These are phyloP conservation scores for Scyliorhinus canicula DNA, from an alignment of 2,797 vertebrate genomes.

Conservation along the genomic window DNA sequence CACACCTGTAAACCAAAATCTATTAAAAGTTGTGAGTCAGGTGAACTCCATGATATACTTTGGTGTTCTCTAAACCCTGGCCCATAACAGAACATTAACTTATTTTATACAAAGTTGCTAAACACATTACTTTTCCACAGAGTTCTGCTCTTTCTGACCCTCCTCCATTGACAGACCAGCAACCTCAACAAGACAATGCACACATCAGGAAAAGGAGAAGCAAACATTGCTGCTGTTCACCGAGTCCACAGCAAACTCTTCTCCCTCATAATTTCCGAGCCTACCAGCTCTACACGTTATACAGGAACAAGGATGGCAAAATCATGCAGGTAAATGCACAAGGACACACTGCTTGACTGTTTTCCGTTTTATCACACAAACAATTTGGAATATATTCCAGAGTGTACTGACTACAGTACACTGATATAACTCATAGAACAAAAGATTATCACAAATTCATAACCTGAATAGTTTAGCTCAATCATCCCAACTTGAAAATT, in stretches of 20 bases:
- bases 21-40: too few species aligned
- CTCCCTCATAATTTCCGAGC: constrained; percentile 84
- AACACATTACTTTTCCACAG: constrained; percentile 52
- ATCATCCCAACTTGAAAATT: not conserved
- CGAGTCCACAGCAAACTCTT: constrained; percentile 45
- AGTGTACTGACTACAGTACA: not conserved
- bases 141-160: constrained; percentile 76
- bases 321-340: constrained; percentile 80
- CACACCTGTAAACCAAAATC: too few species aligned
- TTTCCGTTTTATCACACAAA: not conserved
- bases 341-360: not conserved
- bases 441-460: not conserved
- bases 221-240: constrained; percentile 58
- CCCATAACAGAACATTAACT: too few species aligned
- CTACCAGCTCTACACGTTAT: constrained; percentile 91
- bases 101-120: not conserved
- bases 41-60: too few species aligned
- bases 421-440: not conserved
- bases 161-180: constrained; percentile 66
- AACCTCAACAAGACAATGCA: constrained; percentile 52
- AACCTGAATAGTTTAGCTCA: not conserved
- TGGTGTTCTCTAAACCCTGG: too few species aligned
- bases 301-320: constrained; percentile 84
- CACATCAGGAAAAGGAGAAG: constrained; percentile 58
- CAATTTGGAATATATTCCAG: not conserved